Evolutionary conservation across 1,140 invertebrate species (phyloP), one percentile per base, ranked within the genome.

Genomic region (Drosophila pandora): DNA sequence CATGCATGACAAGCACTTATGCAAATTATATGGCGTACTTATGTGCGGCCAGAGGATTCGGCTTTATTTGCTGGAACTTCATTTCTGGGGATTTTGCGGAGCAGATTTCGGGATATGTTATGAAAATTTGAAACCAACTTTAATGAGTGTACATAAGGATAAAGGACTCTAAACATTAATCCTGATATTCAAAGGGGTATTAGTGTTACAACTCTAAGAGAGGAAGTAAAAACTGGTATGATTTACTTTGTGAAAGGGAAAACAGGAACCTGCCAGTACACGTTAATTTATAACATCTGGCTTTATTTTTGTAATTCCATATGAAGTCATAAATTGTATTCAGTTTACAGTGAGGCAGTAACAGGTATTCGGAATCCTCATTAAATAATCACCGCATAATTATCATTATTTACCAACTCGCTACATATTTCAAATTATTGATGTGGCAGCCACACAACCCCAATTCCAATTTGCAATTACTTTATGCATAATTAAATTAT

Each of bases 401-500:
- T 67, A 64, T 45, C 34, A 64, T 32, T 50, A 63, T 41, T 39
- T 41, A 25, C n/a, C 32, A 17, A 21, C 9, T 21, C 9, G 25
- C 22, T 25, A 52, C 13, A 48, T 30, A 60, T 62, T 47, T 32
- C 57, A 41, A 56, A 72, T 79, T 57, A 50, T 37, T 67, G 62
- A 62, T 68, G 55, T 56, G 41, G 50, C 59, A 30, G 43, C 71
- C 65, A 45, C 57, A 43, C 61, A 47, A 34, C 32, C 41, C 48
- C 34, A 5, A 37, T n/a, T 30, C 28, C 39, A 57, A 60, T 56
- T 62, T 76, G 55, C 76, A 62, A 67, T 59, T 74, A 62, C 79
- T 59, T 71, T 56, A 87, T 77, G 81, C 81, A 84, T 80, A 85
- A 84, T 84, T 84, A 85, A 85, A 77, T 74, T 56, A 53, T 48